Percentiles rank a stretch among this genome's conserved stretches.
Evolutionary conservation across 2,797 vertebrate genomes (phyloP).

Genomic region (Clarias fuscus): DNA sequence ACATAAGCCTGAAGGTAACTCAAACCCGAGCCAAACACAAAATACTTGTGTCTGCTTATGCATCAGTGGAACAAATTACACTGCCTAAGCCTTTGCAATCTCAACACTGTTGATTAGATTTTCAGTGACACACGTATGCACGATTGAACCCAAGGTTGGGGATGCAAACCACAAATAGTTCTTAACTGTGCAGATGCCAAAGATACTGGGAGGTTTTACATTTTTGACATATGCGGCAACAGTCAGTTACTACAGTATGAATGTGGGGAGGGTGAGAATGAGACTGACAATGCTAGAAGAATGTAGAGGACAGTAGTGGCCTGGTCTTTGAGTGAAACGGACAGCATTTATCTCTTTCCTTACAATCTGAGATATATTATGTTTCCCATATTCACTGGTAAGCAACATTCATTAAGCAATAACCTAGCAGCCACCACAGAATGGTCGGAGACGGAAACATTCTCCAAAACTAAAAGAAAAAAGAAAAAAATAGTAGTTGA

Average conservation of each 20-base stretch:
- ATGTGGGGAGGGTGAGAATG: background rate
- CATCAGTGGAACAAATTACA: background rate
- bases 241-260: background rate
- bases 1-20: background rate
- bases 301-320: background rate
- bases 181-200: background rate
- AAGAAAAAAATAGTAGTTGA: background rate
- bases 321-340: background rate
- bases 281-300: background rate
- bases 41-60: background rate
- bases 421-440: background rate
- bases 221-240: background rate
- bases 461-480: background rate
- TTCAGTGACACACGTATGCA: background rate
- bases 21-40: background rate
- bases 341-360: background rate
- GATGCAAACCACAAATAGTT: background rate
- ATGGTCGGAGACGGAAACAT: background rate
- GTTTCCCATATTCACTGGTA: background rate
- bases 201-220: background rate
- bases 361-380: background rate
- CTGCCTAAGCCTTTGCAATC: background rate
- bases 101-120: constrained; percentile 3
- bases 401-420: background rate
- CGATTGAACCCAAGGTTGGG: background rate